phyloP scores from a whole-genome alignment of 1,140 invertebrate genomes.

The Drosophila azteca region DNA sequence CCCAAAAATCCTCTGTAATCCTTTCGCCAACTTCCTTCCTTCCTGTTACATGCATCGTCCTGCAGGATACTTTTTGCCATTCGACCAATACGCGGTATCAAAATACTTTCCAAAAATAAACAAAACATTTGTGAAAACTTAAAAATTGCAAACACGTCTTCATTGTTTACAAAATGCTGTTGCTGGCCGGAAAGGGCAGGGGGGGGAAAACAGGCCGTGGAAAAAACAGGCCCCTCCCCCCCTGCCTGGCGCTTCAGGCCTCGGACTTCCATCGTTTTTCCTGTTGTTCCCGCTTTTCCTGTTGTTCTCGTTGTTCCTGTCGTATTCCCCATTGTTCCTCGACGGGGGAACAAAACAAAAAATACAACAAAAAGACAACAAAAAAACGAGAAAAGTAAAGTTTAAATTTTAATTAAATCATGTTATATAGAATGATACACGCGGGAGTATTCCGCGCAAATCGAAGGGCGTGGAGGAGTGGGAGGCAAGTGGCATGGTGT shows the following conservation, averaged over 20 bases:
- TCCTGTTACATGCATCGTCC: too few species aligned
- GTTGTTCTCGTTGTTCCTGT: constrained; percentile 12
- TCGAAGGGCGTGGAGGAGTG: neutral
- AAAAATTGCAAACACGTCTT: constrained; percentile 82
- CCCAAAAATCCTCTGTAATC: too few species aligned
- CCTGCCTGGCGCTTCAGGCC: constrained; percentile 46
- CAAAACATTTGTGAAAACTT: constrained; percentile 80
- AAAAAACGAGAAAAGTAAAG: constrained; percentile 46
- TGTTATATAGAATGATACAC: constrained; percentile 78
- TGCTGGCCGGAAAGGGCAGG: constrained; percentile 61
- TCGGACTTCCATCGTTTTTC: constrained; percentile 34
- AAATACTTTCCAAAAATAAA: constrained; percentile 34
- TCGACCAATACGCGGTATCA: too few species aligned
- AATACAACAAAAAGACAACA: constrained; percentile 15
- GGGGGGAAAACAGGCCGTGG: too few species aligned
- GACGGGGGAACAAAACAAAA: constrained; percentile 24
- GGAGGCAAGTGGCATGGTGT: neutral
- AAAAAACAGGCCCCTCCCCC: too few species aligned
- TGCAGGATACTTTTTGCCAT: too few species aligned
- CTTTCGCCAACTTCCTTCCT: too few species aligned
- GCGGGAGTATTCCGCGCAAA: constrained; percentile 46
- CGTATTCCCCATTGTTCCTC: constrained; percentile 63
- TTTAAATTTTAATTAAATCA: constrained; percentile 83
- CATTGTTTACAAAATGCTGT: constrained; percentile 82
- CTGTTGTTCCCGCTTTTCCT: constrained; percentile 27